Evolutionary conservation across 1,140 invertebrate genomes (phyloP), one percentile per base, ranked within the genome.

Genomic region (Drosophila kurseongensis): DNA sequence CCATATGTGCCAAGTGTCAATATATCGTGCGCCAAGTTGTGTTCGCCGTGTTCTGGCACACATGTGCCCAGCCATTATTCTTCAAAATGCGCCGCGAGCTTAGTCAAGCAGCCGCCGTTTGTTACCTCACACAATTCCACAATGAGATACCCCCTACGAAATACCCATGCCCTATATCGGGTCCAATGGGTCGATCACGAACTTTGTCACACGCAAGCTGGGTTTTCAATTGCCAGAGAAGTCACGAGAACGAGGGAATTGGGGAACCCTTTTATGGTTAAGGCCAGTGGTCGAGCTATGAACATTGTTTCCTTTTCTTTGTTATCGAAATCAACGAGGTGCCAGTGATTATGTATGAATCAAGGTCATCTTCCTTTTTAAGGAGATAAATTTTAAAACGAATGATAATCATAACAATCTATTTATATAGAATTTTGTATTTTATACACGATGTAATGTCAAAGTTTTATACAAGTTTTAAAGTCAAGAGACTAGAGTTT

Each of bases 51-150:
- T 47, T 50, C 56, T 51, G 41, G 44, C 41, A 40, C 65, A 66
- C 48, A 60, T 35, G 36, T 40, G 50, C 18, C 27, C 14, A 27
- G 27, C 63, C 75, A 88, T 88, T 88, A 83, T 83, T 86, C 79
- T 86, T 88, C 73, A 79, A 86, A 86, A 78, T 88, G 79, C 79
- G 82, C 83, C 82, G 82, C 77, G 56, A 76, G 72, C 80, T 60
- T 50, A 16, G 48, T 35, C 60, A 36, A 55, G 62, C 62, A 58
- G 55, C 61, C 51, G 69, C 58, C 50, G 69, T 75, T 74, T 75
- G 57, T 75, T 74, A 63, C 71, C 63, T 74, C 71, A 75, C 71
- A 75, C 71, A 52, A 61, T 68, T 61, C 32, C 47, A 73, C 55
- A 73, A 18, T 59, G 55, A 45, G 47, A 50, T 69, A 66, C 44